A percentile compares a stretch with the other conserved stretches of the same genome.
Conservation (phyloP, 1,140 invertebrate genomes). For the Drosophila nebulosa region DNA sequence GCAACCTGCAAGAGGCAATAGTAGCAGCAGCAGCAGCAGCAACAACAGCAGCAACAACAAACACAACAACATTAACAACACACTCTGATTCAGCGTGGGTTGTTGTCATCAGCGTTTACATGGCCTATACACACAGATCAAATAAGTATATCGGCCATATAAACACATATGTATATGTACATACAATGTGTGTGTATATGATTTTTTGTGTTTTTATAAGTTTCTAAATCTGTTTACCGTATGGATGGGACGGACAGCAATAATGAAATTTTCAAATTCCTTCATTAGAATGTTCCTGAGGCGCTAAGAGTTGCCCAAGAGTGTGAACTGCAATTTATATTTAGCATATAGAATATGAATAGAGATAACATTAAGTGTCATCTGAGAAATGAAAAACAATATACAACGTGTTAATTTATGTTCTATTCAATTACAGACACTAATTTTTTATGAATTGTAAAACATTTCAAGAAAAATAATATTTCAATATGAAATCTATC, state of each 20-base stretch:
- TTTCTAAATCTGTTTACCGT: slow-evolving; percentile 26
- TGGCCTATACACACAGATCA: slow-evolving; percentile 13
- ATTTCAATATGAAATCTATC: neutral
- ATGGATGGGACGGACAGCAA: slow-evolving; percentile 10
- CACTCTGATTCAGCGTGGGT: slow-evolving; percentile 47
- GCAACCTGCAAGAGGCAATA: slow-evolving; percentile 41
- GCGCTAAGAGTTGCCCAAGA: neutral
- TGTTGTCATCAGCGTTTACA: slow-evolving; percentile 44
- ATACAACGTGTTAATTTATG: slow-evolving; percentile 36
- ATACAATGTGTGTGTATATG: neutral
- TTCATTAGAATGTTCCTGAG: slow-evolving; percentile 14
- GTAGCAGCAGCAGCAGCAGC: slow-evolving; percentile 6
- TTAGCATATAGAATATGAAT: neutral
- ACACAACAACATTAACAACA: slow-evolving; percentile 29
- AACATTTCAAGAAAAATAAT: no score
- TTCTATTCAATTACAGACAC: neutral
- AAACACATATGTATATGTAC: neutral
- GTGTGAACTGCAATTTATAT: slow-evolving; percentile 9
- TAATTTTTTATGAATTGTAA: no score
- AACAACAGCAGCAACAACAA: slow-evolving; percentile 10
- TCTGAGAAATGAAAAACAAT: neutral
- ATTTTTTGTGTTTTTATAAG: slow-evolving; percentile 7
- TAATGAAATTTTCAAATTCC: slow-evolving; percentile 39
- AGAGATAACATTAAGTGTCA: neutral
- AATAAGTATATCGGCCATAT: slow-evolving; percentile 1